Conservation (phyloP, 2,888 invertebrate genomes). For the Athalia rosae region DNA sequence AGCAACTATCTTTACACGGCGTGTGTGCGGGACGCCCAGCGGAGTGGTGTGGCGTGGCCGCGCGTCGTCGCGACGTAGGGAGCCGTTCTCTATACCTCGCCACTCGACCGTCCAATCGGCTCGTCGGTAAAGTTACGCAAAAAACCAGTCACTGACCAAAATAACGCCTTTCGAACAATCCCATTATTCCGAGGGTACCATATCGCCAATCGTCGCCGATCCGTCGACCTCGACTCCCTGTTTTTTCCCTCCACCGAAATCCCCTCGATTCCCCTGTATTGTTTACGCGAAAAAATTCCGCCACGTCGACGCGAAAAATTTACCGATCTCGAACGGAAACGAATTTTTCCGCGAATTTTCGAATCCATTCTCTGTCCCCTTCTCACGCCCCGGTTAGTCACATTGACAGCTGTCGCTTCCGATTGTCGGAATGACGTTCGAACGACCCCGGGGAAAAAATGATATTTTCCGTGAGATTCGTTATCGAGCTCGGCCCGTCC, state of each 20-base stretch:
- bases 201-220: conserved; percentile 4
- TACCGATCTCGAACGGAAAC: neutral
- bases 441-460: too few species aligned
- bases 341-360: neutral
- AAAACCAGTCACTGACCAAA: conserved; percentile 71
- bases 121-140: conserved; percentile 65
- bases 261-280: neutral
- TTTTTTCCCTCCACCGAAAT: neutral
- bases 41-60: conserved; percentile 41
- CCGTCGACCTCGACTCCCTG: conserved; percentile 2
- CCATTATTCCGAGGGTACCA: conserved; percentile 27
- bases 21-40: conserved; percentile 56
- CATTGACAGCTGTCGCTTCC: conserved; percentile 15
- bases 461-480: neutral
- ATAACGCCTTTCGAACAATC: conserved; percentile 59
- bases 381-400: too few species aligned
- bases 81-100: conserved; percentile 50
- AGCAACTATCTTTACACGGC: conserved; percentile 76
- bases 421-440: neutral
- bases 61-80: conserved; percentile 54
- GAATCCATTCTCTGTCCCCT: neutral
- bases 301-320: conserved; percentile 18
- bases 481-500: neutral
- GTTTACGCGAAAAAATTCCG: conserved; percentile 16
- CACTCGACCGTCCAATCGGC: conserved; percentile 56